Base-by-base conservation (phyloP, 2,888 invertebrate genomes). In the Cheilosia vernalis region DNA sequence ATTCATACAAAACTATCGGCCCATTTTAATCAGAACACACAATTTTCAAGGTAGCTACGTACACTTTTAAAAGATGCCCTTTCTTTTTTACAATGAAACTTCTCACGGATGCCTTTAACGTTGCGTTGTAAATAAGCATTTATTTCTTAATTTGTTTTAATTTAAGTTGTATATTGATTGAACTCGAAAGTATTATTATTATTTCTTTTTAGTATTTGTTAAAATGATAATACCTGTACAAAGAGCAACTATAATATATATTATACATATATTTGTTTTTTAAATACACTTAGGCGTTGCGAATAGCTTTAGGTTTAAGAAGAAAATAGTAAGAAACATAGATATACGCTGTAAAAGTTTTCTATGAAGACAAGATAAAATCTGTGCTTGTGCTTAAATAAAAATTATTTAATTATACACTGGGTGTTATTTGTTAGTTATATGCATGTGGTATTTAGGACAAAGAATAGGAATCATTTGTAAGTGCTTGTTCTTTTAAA, bases 131-230 rank as follows among this genome's bases (percentile, higher is more conserved):
- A 69, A 84, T 78, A 80, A 79, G 74, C 80, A 80, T 80, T 80
- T 84, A 80, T 80, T 15, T 60, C 63, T 51, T 63, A 51, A 56
- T 47, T 72, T 78, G 42, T 83, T 21, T 79, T 60, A 67, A 24
- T 15, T 53, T 78, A 73, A 83, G 47, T 47, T 83, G 83, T 83
- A 79, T 37, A 37, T 37, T 37, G 40, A 84, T 74, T 80, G 44
- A 74, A 74, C 69, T 79, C 40, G 70, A 74, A 84, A 84, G 79
- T 84, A 80, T 80, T 80, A 84, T 42, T 79, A 63, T 74, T 73
- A 27, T 33, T 63, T 17, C 44, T 37, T 44, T 51, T 33, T 55
- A 51, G 33, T 56, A 17, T 47, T 10, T 17, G n/a, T 33, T 61
- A 61, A 56, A 42, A 42, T 33, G 49, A 55, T 74, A 51, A 19